phyloP scores from a whole-genome alignment of 2,797 vertebrate genomes.

The Crenichthys baileyi region DNA sequence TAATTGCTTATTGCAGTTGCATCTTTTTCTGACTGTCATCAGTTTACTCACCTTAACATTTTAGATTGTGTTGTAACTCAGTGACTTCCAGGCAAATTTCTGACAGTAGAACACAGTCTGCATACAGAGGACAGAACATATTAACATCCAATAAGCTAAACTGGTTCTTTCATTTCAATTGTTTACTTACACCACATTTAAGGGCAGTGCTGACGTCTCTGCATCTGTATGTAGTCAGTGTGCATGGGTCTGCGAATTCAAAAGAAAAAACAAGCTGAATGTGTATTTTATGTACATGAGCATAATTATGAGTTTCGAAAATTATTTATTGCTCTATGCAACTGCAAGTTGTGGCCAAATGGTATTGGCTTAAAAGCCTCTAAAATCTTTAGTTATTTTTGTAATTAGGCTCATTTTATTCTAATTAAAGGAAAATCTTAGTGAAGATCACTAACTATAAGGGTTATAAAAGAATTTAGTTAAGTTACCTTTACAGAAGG shows the following conservation, averaged over 20 bases:
- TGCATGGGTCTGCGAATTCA: slow-evolving; percentile 74
- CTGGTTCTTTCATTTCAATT: not conserved
- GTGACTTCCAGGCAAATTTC: slow-evolving; percentile 71
- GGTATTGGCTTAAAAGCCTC: too few species aligned
- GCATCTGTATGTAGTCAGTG: slow-evolving; percentile 77
- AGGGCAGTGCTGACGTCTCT: slow-evolving; percentile 69
- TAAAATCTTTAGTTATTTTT: not conserved
- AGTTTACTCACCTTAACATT: slow-evolving; percentile 23
- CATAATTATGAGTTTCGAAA: not conserved
- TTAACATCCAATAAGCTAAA: not conserved
- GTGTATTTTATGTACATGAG: too few species aligned
- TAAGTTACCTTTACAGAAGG: too few species aligned
- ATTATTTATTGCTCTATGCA: not conserved
- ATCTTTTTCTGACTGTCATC: too few species aligned
- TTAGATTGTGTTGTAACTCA: slow-evolving; percentile 34
- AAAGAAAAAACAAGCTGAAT: not conserved
- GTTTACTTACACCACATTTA: slow-evolving; percentile 82
- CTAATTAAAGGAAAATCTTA: not conserved
- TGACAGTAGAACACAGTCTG: slow-evolving; percentile 80
- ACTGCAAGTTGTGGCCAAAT: not conserved
- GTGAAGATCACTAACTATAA: too few species aligned
- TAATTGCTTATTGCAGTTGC: not conserved
- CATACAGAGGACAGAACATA: not conserved
- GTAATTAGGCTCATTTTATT: not conserved
- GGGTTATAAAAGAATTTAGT: not conserved